These are phyloP conservation scores for Gallinago stenura DNA, from an alignment of 2,797 vertebrate species.

Conservation along the genomic window DNA sequence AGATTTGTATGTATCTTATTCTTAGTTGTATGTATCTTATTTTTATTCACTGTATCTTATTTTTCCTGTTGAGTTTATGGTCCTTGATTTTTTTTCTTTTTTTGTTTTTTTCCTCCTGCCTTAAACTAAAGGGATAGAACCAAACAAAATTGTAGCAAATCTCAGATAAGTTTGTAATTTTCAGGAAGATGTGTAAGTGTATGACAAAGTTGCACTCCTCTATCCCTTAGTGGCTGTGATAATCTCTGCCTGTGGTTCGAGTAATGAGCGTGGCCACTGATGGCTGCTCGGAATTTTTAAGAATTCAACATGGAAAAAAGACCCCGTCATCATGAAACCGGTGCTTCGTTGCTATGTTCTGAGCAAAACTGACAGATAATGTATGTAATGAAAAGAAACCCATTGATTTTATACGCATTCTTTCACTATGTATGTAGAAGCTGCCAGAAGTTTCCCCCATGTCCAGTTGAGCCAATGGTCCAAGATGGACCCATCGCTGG, in stretches of 20 bases:
- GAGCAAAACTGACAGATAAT: neutral
- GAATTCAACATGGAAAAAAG: neutral
- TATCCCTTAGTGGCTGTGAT: neutral
- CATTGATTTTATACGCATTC: neutral
- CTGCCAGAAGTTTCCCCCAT: neutral
- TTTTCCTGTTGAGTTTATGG: neutral
- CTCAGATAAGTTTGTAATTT: neutral
- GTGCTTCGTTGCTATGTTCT: neutral
- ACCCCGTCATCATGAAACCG: neutral
- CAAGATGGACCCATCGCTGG: neutral
- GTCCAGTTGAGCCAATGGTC: neutral
- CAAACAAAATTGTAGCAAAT: neutral
- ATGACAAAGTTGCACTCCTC: neutral
- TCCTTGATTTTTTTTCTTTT: neutral
- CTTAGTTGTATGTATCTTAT: too few relatives aligned
- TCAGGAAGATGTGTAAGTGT: neutral
- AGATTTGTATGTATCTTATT: neutral
- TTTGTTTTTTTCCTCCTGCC: neutral
- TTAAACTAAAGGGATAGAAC: neutral
- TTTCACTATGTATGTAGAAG: neutral
- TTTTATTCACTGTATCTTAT: neutral
- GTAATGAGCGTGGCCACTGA: neutral
- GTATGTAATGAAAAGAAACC: neutral
- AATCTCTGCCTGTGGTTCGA: neutral
- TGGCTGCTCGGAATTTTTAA: neutral